phyloP scores from a whole-genome alignment of 2,113 vertebrate genomes.

The Columba janthina region DNA sequence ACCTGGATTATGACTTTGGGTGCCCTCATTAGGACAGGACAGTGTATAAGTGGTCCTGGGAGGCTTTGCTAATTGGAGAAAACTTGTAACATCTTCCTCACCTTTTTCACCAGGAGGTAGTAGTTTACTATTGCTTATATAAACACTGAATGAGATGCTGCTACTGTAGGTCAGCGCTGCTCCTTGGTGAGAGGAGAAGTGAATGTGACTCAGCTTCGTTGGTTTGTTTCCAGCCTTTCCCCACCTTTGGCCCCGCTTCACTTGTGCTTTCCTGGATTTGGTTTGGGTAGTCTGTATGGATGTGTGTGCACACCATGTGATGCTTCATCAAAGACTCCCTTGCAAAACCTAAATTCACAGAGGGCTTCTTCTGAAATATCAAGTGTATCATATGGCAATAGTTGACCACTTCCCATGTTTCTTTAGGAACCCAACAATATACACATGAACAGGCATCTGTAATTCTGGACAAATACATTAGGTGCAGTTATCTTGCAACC shows the following conservation, averaged over 20 bases:
- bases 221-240: background rate
- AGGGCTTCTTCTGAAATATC: background rate
- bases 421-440: background rate
- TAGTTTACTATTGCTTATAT: constrained; percentile 9
- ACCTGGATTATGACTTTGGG: constrained; percentile 22
- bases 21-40: constrained; percentile 41
- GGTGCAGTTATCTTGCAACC: background rate
- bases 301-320: background rate
- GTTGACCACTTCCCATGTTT: fast-evolving
- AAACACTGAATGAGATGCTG: background rate
- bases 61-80: constrained; percentile 44
- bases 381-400: background rate
- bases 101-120: background rate
- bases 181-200: background rate
- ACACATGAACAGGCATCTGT: fast-evolving
- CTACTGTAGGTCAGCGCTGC: background rate
- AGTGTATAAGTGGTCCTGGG: background rate
- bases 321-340: background rate
- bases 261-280: background rate
- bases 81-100: background rate
- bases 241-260: background rate
- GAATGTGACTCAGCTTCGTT: background rate
- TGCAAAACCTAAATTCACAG: background rate
- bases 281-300: background rate
- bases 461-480: background rate